These are phyloP conservation scores for Antennarius striatus DNA, from an alignment of 2,113 vertebrate species.

Conservation along the genomic window DNA sequence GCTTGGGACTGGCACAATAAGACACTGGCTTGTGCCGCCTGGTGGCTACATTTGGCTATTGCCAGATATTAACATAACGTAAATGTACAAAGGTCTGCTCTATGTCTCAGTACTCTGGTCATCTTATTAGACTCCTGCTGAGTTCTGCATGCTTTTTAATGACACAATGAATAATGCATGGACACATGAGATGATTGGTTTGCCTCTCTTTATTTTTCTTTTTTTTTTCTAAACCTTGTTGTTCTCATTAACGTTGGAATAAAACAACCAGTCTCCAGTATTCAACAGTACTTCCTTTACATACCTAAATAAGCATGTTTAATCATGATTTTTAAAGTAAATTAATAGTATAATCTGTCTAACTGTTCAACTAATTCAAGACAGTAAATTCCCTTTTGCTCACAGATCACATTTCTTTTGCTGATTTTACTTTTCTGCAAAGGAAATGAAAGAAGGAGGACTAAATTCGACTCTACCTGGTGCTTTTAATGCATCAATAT, in stretches of 20 bases:
- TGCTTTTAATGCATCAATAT: constrained; percentile 51
- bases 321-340: too few species aligned
- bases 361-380: background rate
- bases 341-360: background rate
- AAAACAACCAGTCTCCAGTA: too few species aligned
- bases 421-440: constrained; percentile 1
- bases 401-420: too few species aligned
- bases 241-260: background rate
- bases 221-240: background rate
- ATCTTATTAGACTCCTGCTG: constrained; percentile 27
- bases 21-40: too few species aligned
- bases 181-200: background rate
- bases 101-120: constrained; percentile 10
- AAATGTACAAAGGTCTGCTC: constrained; percentile 5
- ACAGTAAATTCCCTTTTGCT: too few species aligned
- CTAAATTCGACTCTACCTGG: constrained; percentile 19
- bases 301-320: too few species aligned
- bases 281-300: too few species aligned
- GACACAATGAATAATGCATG: constrained; percentile 26
- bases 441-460: constrained; percentile 51
- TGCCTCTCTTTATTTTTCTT: background rate
- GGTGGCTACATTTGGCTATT: too few species aligned
- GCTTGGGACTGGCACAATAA: too few species aligned
- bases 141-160: constrained; percentile 10
- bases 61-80: too few species aligned